phyloP scores from a whole-genome alignment of 2,888 invertebrate genomes.

The Spodoptera exigua region DNA sequence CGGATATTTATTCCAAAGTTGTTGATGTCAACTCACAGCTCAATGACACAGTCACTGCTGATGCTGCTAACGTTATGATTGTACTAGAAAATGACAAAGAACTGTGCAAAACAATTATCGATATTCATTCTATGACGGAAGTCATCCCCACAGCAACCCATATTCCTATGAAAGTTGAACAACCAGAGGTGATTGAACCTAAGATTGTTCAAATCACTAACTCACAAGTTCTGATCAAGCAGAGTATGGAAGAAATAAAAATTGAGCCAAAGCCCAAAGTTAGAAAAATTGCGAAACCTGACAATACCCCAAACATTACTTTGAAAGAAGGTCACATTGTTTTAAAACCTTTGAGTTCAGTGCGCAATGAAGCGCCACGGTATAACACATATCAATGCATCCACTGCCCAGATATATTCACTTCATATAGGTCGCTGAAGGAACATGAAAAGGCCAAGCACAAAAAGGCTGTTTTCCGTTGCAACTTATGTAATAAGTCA shows the following conservation, averaged over 20 bases:
- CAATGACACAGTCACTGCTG: slow-evolving; percentile 40
- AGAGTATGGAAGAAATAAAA: no score
- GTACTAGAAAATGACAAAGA: slow-evolving; percentile 68
- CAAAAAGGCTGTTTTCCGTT: slow-evolving; percentile 61
- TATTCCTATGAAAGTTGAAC: slow-evolving; percentile 32
- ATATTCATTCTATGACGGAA: slow-evolving; percentile 55
- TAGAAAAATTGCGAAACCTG: slow-evolving; percentile 26
- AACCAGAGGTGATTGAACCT: not conserved
- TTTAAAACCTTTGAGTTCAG: slow-evolving; percentile 57
- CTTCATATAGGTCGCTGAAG: slow-evolving; percentile 64
- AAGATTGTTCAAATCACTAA: no score
- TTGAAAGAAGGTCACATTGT: slow-evolving; percentile 66
- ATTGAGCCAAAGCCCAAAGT: not conserved
- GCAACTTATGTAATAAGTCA: slow-evolving; percentile 66
- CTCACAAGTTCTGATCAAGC: no score
- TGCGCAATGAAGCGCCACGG: slow-evolving; percentile 45
- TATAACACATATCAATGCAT: slow-evolving; percentile 65
- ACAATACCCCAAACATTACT: slow-evolving; percentile 55
- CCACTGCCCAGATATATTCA: slow-evolving; percentile 66
- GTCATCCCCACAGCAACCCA: slow-evolving; percentile 56
- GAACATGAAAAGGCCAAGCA: slow-evolving; percentile 69
- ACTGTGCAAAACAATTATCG: slow-evolving; percentile 58
- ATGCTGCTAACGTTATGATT: slow-evolving; percentile 69
- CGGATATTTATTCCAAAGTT: slow-evolving; percentile 69
- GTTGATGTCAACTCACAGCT: slow-evolving; percentile 64